A percentile compares a stretch with the other conserved stretches of the same genome.
These are phyloP conservation scores for Hyperoplus immaculatus DNA, from an alignment of 2,797 vertebrate genomes.

Conservation along the genomic window DNA sequence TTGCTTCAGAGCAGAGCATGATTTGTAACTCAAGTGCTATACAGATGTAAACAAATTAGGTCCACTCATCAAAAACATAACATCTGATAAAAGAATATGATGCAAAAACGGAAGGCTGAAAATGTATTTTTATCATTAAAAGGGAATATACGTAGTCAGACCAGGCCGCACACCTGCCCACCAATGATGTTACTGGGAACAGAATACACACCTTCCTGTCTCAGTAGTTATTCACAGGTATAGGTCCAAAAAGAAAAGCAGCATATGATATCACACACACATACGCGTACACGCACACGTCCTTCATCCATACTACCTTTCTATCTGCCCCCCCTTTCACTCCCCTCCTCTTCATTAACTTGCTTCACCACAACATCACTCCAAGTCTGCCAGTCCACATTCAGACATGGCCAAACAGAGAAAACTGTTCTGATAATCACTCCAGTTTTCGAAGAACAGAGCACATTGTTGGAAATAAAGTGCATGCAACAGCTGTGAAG, in stretches of 20 bases:
- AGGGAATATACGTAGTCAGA: not conserved
- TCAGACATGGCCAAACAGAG: slow-evolving; percentile 22
- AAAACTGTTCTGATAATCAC: slow-evolving; percentile 8
- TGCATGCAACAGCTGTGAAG: slow-evolving; percentile 22
- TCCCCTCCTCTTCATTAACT: slow-evolving; percentile 42
- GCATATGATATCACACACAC: slow-evolving; percentile 15
- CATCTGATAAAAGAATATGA: not conserved
- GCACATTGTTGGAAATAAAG: slow-evolving; percentile 45
- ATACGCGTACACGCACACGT: not conserved
- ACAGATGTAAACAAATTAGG: slow-evolving; percentile 9
- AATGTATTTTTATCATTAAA: not conserved
- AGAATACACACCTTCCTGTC: not conserved
- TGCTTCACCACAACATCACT: slow-evolving; percentile 27
- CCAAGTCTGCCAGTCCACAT: slow-evolving; percentile 10
- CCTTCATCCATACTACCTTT: slow-evolving; percentile 30
- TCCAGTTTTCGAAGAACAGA: slow-evolving; percentile 14
- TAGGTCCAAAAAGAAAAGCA: slow-evolving; percentile 24
- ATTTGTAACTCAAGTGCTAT: not conserved
- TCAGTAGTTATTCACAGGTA: slow-evolving; percentile 9
- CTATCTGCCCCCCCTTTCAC: slow-evolving; percentile 16
- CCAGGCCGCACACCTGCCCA: not conserved
- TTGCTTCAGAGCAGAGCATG: not conserved
- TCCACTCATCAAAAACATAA: not conserved
- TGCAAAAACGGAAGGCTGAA: not conserved
- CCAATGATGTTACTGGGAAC: not conserved